Evolutionary conservation across 2,797 vertebrate genomes (phyloP), one percentile per base, ranked within the genome.

Genomic region (Malacoctenus gilli): DNA sequence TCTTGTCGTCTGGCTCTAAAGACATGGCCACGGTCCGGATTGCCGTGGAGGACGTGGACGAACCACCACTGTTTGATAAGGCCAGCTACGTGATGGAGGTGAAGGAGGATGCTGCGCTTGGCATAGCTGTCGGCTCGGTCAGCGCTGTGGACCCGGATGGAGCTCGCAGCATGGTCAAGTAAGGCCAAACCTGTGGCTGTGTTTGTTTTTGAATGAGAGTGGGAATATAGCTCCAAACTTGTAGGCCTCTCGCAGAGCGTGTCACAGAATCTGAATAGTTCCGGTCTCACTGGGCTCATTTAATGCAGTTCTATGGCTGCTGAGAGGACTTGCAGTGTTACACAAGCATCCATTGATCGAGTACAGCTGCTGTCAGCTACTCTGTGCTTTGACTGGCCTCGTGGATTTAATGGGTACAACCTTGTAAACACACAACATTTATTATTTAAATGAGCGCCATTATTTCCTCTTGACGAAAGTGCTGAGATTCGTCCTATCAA

Each of bases 11-110:
- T 14, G 92, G 92, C 2, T 90, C 93, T 72, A 95, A 93, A 72
- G 94, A 96, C 51, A 72, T 90, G 9, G 89, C 95, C 38, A 95
- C 93, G 0, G 89, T 98, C 12, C 91, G 92, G 75, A 89, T 98
- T 6, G 82, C 73, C 0, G 92, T 98, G 53, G 93, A 96, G 32
- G 96, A 98, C 31, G 93, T 95, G n/a, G 95, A 98, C 10, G 96
- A 98, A 65, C 94, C 95, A 0, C 96, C 96, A 0, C 73, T 93
- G 50, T 98, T 98, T 44, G 92, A 93, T 83, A 93, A 92, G 71
- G 76, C 92, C 61, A 93, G 90, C 41, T 98, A 98, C 22, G 38
- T 93, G 63, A 88, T 98, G 56, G 95, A 98, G 72, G 93, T 96
- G 63, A 94, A 94, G 77, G 96, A 98, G 77, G 94, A 98, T 1